phyloP scores from a whole-genome alignment of 2,113 vertebrate species.

The Lampris megalopsis region DNA sequence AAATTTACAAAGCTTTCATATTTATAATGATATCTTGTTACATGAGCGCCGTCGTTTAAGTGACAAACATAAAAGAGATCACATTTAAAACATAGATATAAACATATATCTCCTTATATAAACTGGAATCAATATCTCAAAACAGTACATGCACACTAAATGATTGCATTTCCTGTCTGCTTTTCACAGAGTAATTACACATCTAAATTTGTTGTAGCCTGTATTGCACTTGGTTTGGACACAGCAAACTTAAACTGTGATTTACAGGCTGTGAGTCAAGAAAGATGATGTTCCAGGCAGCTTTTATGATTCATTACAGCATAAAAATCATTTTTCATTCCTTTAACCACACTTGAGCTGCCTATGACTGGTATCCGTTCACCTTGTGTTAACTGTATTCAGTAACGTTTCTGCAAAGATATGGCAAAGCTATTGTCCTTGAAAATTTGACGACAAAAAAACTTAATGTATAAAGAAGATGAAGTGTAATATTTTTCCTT shows the following conservation, averaged over 20 bases:
- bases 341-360: too few species aligned
- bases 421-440: not conserved
- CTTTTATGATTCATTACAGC: not conserved
- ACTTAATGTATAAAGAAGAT: not conserved
- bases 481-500: not conserved
- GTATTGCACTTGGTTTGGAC: too few species aligned
- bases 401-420: not conserved
- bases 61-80: not conserved
- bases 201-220: not conserved
- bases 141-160: slow-evolving; percentile 1
- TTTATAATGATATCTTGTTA: not conserved
- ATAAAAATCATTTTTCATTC: not conserved
- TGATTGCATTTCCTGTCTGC: not conserved
- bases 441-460: not conserved
- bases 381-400: not conserved
- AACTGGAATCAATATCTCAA: not conserved
- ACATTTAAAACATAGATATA: not conserved
- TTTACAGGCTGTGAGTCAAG: not conserved
- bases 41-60: not conserved
- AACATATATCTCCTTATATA: not conserved
- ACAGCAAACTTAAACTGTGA: too few species aligned
- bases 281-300: not conserved
- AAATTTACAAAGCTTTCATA: not conserved
- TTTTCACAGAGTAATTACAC: not conserved
- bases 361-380: not conserved